Percentiles rank a stretch among this genome's conserved stretches.
phyloP scores from a whole-genome alignment of 1,140 invertebrate genomes.

The Sinella curviseta region DNA sequence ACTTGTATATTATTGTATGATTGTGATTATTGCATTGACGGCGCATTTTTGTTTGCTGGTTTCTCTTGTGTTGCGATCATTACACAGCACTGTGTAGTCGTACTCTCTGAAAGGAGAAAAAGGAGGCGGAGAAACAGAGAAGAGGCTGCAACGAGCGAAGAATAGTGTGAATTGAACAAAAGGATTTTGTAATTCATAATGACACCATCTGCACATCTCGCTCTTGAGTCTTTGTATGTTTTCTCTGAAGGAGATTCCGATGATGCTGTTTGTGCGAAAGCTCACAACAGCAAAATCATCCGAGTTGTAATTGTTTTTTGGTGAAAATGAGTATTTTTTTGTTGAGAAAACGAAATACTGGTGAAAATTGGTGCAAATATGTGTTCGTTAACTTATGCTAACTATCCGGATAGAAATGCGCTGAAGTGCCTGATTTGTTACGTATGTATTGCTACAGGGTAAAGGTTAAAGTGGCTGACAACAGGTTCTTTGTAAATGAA shows the following conservation, averaged over 20 bases:
- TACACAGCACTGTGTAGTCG: neutral
- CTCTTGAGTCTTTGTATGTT: neutral
- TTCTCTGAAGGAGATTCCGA: neutral
- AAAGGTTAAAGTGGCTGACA: neutral
- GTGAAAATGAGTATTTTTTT: neutral
- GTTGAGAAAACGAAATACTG: neutral
- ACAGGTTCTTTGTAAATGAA: neutral
- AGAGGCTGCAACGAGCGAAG: neutral
- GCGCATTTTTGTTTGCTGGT: constrained; percentile 12
- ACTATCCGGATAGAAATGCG: neutral
- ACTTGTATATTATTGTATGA: neutral
- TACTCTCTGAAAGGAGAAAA: constrained; percentile 9
- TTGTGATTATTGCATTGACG: constrained; percentile 2
- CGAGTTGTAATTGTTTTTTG: too few species aligned
- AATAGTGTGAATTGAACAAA: constrained; percentile 20
- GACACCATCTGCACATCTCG: constrained; percentile 17
- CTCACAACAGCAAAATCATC: too few species aligned
- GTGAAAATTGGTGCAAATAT: neutral
- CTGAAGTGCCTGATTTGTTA: neutral
- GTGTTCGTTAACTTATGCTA: neutral
- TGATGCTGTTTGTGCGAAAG: too few species aligned
- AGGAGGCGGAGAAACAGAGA: constrained; percentile 17
- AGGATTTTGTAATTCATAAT: constrained; percentile 6
- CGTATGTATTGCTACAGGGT: neutral
- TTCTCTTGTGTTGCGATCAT: neutral